Base-by-base conservation (phyloP, 2,113 vertebrate genomes). In the Hepsetus odoe region DNA sequence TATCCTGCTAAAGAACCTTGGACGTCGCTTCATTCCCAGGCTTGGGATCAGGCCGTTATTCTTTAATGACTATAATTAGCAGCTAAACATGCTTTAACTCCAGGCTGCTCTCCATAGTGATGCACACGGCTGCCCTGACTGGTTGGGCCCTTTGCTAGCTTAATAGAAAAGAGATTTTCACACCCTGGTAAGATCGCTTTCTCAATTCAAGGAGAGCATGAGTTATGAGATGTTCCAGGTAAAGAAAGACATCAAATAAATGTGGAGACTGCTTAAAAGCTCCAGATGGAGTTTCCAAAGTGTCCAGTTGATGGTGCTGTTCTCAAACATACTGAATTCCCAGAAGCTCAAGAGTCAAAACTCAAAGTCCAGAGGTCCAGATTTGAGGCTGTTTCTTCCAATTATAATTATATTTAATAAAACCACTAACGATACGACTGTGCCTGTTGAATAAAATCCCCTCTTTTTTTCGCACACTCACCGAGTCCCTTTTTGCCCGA, bases 401-500 rank as follows among this genome's bases (percentile, higher is more conserved):
- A n/a, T n/a, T n/a, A n/a, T n/a, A n/a, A n/a, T 42, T 42, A 11
- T 42, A 42, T 42, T 42, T 3, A 42, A 42, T 42, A 14, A n/a
- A n/a, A n/a, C n/a, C n/a, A n/a, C n/a, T n/a, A n/a, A n/a, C n/a
- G n/a, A n/a, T n/a, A n/a, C n/a, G n/a, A n/a, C n/a, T n/a, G n/a
- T n/a, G n/a, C n/a, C n/a, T n/a, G n/a, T n/a, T n/a, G n/a, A n/a
- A n/a, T n/a, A n/a, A n/a, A n/a, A n/a, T n/a, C 46, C 68, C 28
- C 30, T 7, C 18, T 40, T 12, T 40, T 71, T 30, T 14, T 35
- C 22, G 13, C 35, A 13, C 35, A 16, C 80, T 84, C 46, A 84
- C 83, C 76, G 3, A 79, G 49, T 40, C 95, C 95, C 95, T 97
- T 99, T 85, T 97, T 96, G 87, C 95, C 81, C 26, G 93, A 84